A percentile compares a stretch with the other conserved stretches of the same genome.
Evolutionary conservation across 1,140 invertebrate genomes (phyloP).

Genomic region (Apis florea): DNA sequence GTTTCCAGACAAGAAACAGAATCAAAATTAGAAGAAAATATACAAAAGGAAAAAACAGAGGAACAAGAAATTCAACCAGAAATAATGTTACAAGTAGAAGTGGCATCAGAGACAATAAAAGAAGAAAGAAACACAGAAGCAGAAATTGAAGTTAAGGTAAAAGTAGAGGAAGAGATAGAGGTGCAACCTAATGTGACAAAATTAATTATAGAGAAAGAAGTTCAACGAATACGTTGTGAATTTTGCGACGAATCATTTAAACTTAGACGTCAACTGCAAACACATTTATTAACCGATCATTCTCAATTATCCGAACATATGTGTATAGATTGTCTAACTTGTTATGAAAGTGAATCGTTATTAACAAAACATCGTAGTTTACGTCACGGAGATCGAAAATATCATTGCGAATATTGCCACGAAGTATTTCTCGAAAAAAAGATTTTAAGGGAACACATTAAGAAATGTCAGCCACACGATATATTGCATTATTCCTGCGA

Average conservation of each 20-base stretch:
- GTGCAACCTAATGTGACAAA: neutral
- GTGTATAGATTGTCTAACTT: slow-evolving; percentile 29
- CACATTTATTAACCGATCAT: slow-evolving; percentile 23
- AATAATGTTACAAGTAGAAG: neutral
- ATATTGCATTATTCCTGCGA: neutral
- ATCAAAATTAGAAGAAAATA: neutral
- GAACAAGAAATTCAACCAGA: neutral
- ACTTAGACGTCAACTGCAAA: slow-evolving; percentile 20
- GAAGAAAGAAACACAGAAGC: neutral
- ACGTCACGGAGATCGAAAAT: slow-evolving; percentile 20
- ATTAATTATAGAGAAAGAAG: neutral
- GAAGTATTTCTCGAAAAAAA: slow-evolving; percentile 28
- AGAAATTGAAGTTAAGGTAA: neutral
- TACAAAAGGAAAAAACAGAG: neutral
- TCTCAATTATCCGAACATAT: neutral
- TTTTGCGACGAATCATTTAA: slow-evolving; percentile 24
- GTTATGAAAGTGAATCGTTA: slow-evolving; percentile 9
- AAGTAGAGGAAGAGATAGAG: too few species aligned
- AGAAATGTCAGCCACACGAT: neutral
- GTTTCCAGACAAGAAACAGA: neutral
- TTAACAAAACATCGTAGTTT: slow-evolving; percentile 14
- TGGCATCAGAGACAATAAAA: too few species aligned
- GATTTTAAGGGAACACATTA: slow-evolving; percentile 28
- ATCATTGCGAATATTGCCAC: slow-evolving; percentile 43
- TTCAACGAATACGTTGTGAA: slow-evolving; percentile 23